These are phyloP conservation scores for Steromphala cineraria DNA, from an alignment of 2,888 invertebrate species.

Conservation along the genomic window DNA sequence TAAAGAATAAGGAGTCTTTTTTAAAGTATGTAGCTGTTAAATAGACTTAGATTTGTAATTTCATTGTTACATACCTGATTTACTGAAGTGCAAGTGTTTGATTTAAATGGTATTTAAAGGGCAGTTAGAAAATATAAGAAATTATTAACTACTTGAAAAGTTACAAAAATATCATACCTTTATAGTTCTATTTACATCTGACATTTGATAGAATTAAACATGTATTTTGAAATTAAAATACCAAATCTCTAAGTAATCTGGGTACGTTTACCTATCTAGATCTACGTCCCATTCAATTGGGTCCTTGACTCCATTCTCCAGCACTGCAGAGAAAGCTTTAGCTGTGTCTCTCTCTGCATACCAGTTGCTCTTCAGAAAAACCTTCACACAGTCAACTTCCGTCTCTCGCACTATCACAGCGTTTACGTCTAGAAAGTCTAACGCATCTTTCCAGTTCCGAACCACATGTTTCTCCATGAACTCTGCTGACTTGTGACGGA, in stretches of 20 bases:
- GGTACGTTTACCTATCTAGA: slow-evolving; percentile 37
- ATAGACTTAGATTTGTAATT: too few species aligned
- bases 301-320: slow-evolving; percentile 36
- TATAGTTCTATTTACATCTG: too few species aligned
- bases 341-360: slow-evolving; percentile 60
- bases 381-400: slow-evolving; percentile 34
- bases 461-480: slow-evolving; percentile 28
- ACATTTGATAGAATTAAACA: background rate
- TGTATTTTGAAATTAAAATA: background rate
- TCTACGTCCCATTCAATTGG: slow-evolving; percentile 54
- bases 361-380: slow-evolving; percentile 56
- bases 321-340: slow-evolving; percentile 40
- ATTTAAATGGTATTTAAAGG: too few species aligned
- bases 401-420: slow-evolving; percentile 46
- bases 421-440: slow-evolving; percentile 52
- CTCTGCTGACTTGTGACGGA: background rate
- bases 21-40: too few species aligned
- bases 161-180: background rate
- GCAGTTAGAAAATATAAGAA: too few species aligned
- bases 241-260: background rate
- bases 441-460: slow-evolving; percentile 45
- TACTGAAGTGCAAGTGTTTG: too few species aligned
- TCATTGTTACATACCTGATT: too few species aligned
- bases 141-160: too few species aligned
- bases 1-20: too few species aligned